These are phyloP conservation scores for Takifugu flavidus DNA, from an alignment of 2,113 vertebrate species.

Conservation along the genomic window DNA sequence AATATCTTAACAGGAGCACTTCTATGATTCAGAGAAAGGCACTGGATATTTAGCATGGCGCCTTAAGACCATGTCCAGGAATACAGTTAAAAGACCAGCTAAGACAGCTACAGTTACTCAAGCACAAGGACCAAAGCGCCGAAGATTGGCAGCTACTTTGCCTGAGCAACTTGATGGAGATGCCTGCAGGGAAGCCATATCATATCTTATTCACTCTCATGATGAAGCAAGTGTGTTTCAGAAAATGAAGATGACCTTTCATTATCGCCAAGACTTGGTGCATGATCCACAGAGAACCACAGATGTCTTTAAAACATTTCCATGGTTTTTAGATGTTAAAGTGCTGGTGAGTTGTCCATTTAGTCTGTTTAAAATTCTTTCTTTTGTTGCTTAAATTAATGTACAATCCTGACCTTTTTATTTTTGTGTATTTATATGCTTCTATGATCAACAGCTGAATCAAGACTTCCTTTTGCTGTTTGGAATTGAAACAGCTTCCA, in stretches of 20 bases:
- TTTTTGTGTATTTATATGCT: too few relatives aligned
- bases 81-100: neutral
- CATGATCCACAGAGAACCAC: constrained; percentile 31
- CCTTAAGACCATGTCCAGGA: constrained; percentile 11
- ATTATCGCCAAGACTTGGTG: neutral
- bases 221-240: constrained; percentile 42
- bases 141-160: neutral
- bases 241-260: constrained; percentile 39
- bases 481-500: too few relatives aligned
- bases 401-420: too few relatives aligned
- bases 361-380: too few relatives aligned
- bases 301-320: constrained; percentile 12
- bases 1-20: constrained; percentile 3
- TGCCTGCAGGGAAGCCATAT: constrained; percentile 36
- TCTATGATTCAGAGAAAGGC: constrained; percentile 9
- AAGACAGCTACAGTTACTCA: neutral
- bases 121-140: constrained; percentile 15
- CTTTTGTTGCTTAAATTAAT: too few relatives aligned
- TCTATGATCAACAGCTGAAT: too few relatives aligned
- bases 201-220: constrained; percentile 24
- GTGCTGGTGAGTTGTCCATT: too few relatives aligned
- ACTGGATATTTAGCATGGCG: constrained; percentile 11
- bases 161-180: constrained; percentile 40
- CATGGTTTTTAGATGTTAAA: too few relatives aligned
- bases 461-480: too few relatives aligned